These are phyloP conservation scores for Pocillopora verrucosa DNA, from an alignment of 64 coral and sea anemone genomes.

Conservation along the genomic window DNA sequence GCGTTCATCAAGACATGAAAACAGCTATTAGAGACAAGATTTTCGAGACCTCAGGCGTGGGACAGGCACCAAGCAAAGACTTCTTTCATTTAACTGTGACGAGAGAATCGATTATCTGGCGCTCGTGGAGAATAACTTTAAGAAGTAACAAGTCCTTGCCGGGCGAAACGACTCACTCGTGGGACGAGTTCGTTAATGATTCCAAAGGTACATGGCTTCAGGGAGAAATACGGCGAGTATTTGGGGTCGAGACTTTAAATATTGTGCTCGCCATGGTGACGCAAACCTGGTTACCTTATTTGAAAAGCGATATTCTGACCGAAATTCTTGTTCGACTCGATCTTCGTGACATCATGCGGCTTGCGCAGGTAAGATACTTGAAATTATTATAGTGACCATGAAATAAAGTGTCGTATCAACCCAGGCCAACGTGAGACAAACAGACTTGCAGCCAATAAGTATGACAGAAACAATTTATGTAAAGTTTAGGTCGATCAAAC, in stretches of 20 bases:
- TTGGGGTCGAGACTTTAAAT: constrained; percentile 8
- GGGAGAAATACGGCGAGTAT: constrained; percentile 19
- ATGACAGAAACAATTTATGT: neutral
- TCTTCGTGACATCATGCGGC: constrained; percentile 5
- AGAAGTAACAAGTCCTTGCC: constrained; percentile 16
- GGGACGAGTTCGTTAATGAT: neutral
- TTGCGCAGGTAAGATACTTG: constrained; percentile 23
- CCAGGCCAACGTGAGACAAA: neutral
- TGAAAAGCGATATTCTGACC: constrained; percentile 12
- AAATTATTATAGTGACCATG: neutral
- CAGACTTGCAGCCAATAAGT: constrained; percentile 5
- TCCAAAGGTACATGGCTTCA: constrained; percentile 1
- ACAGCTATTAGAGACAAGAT: neutral
- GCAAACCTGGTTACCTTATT: neutral
- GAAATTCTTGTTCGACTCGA: constrained; percentile 23
- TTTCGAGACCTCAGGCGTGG: neutral
- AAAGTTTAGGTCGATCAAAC: no score
- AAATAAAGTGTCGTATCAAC: neutral
- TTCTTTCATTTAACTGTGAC: constrained; percentile 10
- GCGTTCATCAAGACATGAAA: neutral
- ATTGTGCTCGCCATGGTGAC: neutral
- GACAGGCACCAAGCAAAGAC: constrained; percentile 22
- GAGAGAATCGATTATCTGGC: constrained; percentile 9
- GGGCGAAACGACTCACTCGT: constrained; percentile 6
- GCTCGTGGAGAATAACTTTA: constrained; percentile 26